Base-by-base conservation (phyloP, 2,113 vertebrate species). In the Erpornis zantholeuca region DNA sequence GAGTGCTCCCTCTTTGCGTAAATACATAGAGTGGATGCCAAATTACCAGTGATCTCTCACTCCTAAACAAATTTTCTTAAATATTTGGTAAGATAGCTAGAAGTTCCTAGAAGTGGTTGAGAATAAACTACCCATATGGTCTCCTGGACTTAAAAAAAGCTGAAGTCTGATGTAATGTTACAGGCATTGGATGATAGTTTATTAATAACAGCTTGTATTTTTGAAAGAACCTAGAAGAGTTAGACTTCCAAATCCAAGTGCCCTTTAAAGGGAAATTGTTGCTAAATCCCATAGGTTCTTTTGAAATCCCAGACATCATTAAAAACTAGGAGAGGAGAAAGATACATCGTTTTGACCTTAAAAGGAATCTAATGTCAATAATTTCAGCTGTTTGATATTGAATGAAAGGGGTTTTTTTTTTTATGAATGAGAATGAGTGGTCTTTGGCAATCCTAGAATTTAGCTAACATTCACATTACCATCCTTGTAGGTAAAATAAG, bases 151-250 rank as follows among this genome's bases (percentile, higher is more conserved):
- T 90, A 82, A 91, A 91, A 96, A 96, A 94, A 90, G 14, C 71
- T 90, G 83, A 94, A 91, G 80, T 47, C 75, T 96, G 92, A 93
- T 96, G 90, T 92, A 92, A 94, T 90, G 64, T 66, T 90, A 73
- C 59, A 96, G 85, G 92, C 87, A 96, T 69, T 20, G 29, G 63
- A 77, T 68, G 47, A 94, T 94, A 83, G 77, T 86, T 96, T 94
- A 95, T 92, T 95, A 96, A 96, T 95, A 94, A 93, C 92, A 96
- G 89, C 82, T 86, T 93, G 68, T 53, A 90, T 88, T 83, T 96
- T 78, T 92, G 40, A 96, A 93, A 93, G 64, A 93, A 90, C 44
- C 35, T 90, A 66, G 64, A 88, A 76, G 75, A 94, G 35, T 70
- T 84, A 84, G 69, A 87, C 57, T 94, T 69, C 18, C 78, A 91